These are phyloP conservation scores for Leptopterna dolabrata DNA, from an alignment of 2,888 invertebrate genomes.

Conservation along the genomic window DNA sequence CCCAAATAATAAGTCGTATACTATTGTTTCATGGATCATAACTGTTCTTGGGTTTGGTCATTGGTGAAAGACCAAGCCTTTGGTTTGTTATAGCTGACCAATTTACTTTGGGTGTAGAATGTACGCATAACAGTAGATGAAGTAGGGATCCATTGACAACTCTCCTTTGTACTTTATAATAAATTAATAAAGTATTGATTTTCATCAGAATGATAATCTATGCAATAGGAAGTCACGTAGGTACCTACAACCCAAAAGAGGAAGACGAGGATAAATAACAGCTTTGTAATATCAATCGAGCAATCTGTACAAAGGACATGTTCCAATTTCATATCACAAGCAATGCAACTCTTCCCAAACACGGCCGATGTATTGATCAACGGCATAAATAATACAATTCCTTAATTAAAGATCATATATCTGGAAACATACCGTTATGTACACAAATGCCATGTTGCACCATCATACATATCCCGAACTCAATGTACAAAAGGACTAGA, in stretches of 20 bases:
- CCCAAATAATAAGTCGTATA: too few relatives aligned
- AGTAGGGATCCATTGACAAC: neutral
- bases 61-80: too few relatives aligned
- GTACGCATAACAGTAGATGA: too few relatives aligned
- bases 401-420: neutral
- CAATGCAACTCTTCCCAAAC: neutral
- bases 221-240: neutral
- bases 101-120: too few relatives aligned
- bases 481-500: neutral
- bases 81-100: too few relatives aligned
- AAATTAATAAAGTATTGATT: neutral
- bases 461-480: neutral
- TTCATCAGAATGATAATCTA: neutral
- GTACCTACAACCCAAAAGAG: neutral
- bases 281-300: neutral
- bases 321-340: neutral
- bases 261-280: neutral
- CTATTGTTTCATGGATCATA: too few relatives aligned
- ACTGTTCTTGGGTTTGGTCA: too few relatives aligned
- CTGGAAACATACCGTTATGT: neutral
- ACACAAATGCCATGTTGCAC: neutral
- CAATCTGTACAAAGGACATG: neutral
- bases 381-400: neutral
- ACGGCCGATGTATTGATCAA: neutral
- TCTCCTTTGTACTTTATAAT: neutral